Base-by-base conservation (phyloP, 2,113 vertebrate species). In the Callospermophilus lateralis region DNA sequence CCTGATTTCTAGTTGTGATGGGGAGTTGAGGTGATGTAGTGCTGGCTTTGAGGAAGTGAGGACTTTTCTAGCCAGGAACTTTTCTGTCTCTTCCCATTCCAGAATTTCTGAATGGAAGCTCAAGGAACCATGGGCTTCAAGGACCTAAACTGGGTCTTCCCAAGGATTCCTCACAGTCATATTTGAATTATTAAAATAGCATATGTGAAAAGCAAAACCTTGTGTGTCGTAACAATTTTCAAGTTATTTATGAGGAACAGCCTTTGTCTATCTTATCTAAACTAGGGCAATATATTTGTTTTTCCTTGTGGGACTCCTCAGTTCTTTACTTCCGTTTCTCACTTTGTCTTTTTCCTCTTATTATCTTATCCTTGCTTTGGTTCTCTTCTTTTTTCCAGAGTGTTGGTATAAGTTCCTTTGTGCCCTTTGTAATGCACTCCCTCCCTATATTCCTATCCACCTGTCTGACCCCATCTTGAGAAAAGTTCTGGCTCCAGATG, bases 181-280 rank as follows among this genome's bases (percentile, higher is more conserved):
- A 55, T 90, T 96, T 92, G 51, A 97, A 97, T 97, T 96, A 97
- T 96, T 96, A 77, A 97, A 77, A 80, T 53, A 92, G 58, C 51
- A 48, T 92, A 96, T 95, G 37, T 95, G 70, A 92, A 97, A 97
- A 97, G 84, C 76, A 89, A 93, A 97, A 81, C 32, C 6, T 4
- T 93, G 51, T 89, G 51, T 96, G 37, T 91, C 32, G 86, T 77
- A 96, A 93, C 16, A 93, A 37, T 84, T 79, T 42, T 32, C 89
- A 79, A 90, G 58, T 98, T 94, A 87, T 86, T 95, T 97, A 93
- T 96, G 67, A 97, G 74, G 37, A 84, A 42, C 1, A 4, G 45
- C 76, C 26, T 94, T 68, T 74, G 7, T 67, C 37, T 77, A 16
- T 34, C 72, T 45, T 30, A 37, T 55, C 51, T 19, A 78, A 51